These are phyloP conservation scores for Coecobrya sp. DNA, from an alignment of 2,888 invertebrate genomes.

Conservation along the genomic window DNA sequence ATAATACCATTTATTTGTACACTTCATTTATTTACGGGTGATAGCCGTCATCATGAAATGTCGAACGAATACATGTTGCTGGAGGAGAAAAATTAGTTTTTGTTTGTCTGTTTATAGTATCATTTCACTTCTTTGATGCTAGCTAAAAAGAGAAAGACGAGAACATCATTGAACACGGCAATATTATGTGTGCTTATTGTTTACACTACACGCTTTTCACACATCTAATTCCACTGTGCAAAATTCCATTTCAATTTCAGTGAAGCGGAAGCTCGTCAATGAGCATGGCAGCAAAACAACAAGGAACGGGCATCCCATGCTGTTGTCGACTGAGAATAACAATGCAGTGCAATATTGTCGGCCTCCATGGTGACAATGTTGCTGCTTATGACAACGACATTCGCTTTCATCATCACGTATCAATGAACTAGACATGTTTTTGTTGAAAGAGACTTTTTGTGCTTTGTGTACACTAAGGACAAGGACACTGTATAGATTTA, in stretches of 20 bases:
- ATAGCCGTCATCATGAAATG: slow-evolving; percentile 17
- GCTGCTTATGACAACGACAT: neutral
- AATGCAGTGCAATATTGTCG: neutral
- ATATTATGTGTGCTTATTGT: neutral
- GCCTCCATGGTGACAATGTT: neutral
- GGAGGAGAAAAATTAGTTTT: too few species aligned
- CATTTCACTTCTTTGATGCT: neutral
- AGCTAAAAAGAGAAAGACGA: neutral
- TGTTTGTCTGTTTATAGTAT: too few species aligned
- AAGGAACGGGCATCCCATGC: neutral
- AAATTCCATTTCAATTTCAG: neutral
- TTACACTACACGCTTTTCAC: neutral
- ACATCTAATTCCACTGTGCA: neutral
- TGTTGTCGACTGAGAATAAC: neutral
- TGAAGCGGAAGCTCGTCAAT: neutral
- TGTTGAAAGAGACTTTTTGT: too few species aligned
- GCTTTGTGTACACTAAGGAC: too few species aligned
- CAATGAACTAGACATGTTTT: neutral
- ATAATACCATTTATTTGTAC: neutral
- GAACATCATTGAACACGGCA: neutral
- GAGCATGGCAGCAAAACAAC: neutral
- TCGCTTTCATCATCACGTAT: neutral
- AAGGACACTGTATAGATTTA: too few species aligned
- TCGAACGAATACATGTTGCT: neutral
- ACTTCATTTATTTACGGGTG: slow-evolving; percentile 29